Conservation (phyloP, 1,140 invertebrate genomes). For the Drosophila obscura region DNA sequence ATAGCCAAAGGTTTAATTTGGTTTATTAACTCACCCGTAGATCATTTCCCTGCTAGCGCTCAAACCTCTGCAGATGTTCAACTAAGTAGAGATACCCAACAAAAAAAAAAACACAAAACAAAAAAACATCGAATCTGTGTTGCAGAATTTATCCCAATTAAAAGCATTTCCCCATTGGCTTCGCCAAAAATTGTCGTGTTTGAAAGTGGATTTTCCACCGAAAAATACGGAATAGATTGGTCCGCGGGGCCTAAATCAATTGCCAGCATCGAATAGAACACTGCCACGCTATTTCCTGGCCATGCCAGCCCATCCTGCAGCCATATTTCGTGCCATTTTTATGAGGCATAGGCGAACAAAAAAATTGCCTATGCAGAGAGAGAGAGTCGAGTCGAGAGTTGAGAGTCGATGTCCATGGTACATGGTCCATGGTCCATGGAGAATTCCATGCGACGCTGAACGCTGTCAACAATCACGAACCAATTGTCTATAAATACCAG, state of each 20-base stretch:
- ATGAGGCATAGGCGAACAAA: constrained; percentile 61
- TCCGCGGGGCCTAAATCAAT: constrained; percentile 62
- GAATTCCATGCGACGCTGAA: constrained; percentile 56
- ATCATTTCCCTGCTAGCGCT: too few relatives aligned
- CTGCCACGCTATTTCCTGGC: constrained; percentile 64
- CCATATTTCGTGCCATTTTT: constrained; percentile 74
- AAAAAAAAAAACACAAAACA: too few relatives aligned
- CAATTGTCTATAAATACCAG: constrained; percentile 82
- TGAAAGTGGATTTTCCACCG: constrained; percentile 3
- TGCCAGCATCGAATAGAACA: constrained; percentile 54
- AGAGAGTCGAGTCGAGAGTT: constrained; percentile 11
- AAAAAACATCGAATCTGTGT: too few relatives aligned
- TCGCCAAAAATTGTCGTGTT: constrained; percentile 1
- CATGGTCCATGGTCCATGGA: constrained; percentile 35
- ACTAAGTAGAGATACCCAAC: too few relatives aligned
- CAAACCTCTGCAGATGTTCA: too few relatives aligned
- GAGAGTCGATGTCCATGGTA: constrained; percentile 6
- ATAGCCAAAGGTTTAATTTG: too few relatives aligned
- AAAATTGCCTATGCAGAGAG: constrained; percentile 62
- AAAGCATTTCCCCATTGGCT: neutral
- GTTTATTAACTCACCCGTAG: too few relatives aligned
- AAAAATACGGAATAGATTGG: constrained; percentile 41
- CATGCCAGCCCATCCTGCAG: constrained; percentile 21
- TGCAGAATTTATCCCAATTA: neutral
- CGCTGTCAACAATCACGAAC: constrained; percentile 82